Percentiles rank a stretch among this genome's conserved stretches.
Evolutionary conservation across 92 coral and sea anemone species (phyloP).

Genomic region (Bergia sp.): DNA sequence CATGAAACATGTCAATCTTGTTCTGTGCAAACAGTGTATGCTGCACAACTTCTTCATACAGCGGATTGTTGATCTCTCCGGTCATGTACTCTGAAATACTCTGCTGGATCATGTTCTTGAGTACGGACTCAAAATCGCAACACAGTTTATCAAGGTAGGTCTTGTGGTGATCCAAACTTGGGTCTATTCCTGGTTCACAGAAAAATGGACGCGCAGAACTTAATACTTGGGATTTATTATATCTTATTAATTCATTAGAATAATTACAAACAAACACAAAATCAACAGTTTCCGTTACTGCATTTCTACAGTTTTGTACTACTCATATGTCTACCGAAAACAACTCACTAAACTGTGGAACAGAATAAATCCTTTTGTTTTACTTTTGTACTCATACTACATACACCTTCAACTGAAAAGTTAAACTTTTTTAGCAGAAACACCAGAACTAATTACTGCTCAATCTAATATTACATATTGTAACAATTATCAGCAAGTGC

Average conservation of each 20-base stretch:
- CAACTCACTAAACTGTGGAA: neutral
- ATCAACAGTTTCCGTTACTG: neutral
- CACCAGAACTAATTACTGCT: neutral
- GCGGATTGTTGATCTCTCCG: slow-evolving; percentile 62
- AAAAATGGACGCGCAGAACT: neutral
- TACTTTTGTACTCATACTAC: too few relatives aligned
- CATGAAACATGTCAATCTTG: slow-evolving; percentile 69
- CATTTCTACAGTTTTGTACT: neutral
- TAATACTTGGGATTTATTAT: too few relatives aligned
- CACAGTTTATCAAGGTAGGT: slow-evolving; percentile 64
- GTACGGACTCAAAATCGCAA: slow-evolving; percentile 62
- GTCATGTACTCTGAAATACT: slow-evolving; percentile 64
- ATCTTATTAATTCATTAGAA: too few relatives aligned
- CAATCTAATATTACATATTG: neutral
- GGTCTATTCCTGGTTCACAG: slow-evolving; percentile 66
- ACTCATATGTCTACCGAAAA: neutral
- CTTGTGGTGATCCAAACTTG: slow-evolving; percentile 62
- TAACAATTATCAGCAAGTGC: neutral
- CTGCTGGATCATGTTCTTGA: slow-evolving; percentile 62
- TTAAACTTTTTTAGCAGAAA: neutral
- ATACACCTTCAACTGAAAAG: neutral
- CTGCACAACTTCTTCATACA: slow-evolving; percentile 75
- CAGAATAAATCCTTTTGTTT: too few relatives aligned
- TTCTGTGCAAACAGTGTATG: slow-evolving; percentile 76
- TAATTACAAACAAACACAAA: neutral